Evolutionary conservation across 2,797 vertebrate genomes (phyloP), one percentile per base, ranked within the genome.

Genomic region (Hoplostethus mediterraneus): DNA sequence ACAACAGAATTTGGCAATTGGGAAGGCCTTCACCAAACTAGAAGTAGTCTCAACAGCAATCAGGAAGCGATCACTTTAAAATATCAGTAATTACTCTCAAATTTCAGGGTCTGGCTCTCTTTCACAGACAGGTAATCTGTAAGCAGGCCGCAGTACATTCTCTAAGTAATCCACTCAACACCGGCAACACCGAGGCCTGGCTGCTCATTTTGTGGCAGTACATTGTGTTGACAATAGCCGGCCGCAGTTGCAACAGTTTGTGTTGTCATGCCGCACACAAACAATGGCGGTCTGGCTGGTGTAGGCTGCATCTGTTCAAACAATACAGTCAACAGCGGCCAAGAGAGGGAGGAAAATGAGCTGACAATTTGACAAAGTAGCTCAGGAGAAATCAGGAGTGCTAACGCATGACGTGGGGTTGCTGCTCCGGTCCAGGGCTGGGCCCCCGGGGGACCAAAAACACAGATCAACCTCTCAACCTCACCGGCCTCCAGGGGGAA

Each of bases 401-500:
- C 21, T 31, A 69, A 71, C 66, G 21, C 59, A 33, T 64, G 56
- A 72, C 1, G 21, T 56, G 21, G 25, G 45, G 28, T 33, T 33
- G 3, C 48, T 72, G 54, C 10, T 44, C 6, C 5, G 53, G 53
- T 67, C 71, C 63, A 71, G 9, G 0, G 1, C 12, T 0, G 12
- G 10, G 38, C 56, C 5, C 1, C 25, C 4, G 30, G 59, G 47
- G 59, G 55, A 36, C 28, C 21, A 1, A 21, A 74, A 63, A 52
- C 62, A 65, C 66, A 12, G 31, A 63, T 56, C 44, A 28, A 38
- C 28, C 33, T 65, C 73, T 21, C 21, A 21, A 21, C 21, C 21
- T 56, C 12, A 48, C 75, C 60, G 6, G 69, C 70, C 75, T 72
- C 12, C 38, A 28, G 48, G 44, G 71, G 45, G 81, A 6, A 72